These are phyloP conservation scores for Tenebrosternarchus preto DNA, from an alignment of 2,113 vertebrate genomes.

Conservation along the genomic window DNA sequence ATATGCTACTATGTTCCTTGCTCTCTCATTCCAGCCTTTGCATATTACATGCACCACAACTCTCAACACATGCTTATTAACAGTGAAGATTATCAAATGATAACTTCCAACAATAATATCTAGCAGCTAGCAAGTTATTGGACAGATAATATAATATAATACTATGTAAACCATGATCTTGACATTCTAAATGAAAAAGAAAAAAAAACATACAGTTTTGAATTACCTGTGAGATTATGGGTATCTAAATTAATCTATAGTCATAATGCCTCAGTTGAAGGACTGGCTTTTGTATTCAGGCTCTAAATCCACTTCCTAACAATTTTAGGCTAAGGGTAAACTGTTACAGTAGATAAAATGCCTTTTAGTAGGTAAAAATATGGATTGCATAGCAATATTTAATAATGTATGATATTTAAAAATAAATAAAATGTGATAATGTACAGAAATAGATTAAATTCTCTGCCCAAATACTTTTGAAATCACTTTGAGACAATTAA, in stretches of 20 bases:
- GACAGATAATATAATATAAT: not conserved
- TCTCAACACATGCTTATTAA: slow-evolving; percentile 15
- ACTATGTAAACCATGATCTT: slow-evolving; percentile 4
- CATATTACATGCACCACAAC: slow-evolving; percentile 15
- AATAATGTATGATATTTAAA: not conserved
- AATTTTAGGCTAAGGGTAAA: not conserved
- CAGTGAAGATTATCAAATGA: not conserved
- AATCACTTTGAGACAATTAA: not conserved
- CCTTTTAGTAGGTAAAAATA: not conserved
- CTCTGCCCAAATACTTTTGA: not conserved
- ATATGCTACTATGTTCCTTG: not conserved
- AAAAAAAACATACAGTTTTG: slow-evolving; percentile 4
- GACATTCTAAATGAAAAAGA: slow-evolving; percentile 14
- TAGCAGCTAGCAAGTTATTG: not conserved
- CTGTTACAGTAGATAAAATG: not conserved
- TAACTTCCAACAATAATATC: not conserved
- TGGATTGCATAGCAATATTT: slow-evolving; percentile 5
- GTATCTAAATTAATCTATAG: not conserved
- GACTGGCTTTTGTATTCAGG: not conserved
- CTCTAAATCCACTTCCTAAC: not conserved
- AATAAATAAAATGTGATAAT: not conserved
- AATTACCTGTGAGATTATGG: slow-evolving; percentile 10
- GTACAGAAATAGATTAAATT: not conserved
- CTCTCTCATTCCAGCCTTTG: slow-evolving; percentile 5
- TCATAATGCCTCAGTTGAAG: not conserved